Percentiles rank a stretch among this genome's conserved stretches.
Conservation (phyloP, 2,113 vertebrate genomes). For the Epinephelus moara region DNA sequence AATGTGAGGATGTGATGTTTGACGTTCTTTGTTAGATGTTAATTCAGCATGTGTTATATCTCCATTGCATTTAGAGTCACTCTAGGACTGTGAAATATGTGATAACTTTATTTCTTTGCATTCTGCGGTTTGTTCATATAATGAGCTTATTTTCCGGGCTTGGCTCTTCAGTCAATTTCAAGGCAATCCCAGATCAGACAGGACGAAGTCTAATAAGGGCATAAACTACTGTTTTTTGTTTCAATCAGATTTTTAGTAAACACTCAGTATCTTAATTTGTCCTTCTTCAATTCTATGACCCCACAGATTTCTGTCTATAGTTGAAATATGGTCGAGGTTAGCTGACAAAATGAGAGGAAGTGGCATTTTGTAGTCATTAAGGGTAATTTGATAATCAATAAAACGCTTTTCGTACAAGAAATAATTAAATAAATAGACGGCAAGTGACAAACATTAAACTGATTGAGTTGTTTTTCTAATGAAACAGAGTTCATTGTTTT, state of each 20-base stretch:
- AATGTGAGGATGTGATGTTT: background rate
- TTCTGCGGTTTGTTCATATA: background rate
- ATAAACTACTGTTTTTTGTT: too few relatives aligned
- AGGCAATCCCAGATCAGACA: background rate
- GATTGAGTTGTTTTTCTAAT: constrained; percentile 30
- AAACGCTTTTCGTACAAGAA: background rate
- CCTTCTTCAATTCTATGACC: background rate
- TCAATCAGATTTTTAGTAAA: background rate
- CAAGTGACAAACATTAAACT: constrained; percentile 17
- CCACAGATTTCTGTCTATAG: background rate
- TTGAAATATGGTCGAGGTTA: constrained; percentile 4
- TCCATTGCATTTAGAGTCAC: background rate
- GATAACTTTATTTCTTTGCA: background rate
- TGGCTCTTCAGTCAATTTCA: background rate
- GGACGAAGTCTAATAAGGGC: background rate
- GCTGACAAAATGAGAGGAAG: constrained; percentile 1
- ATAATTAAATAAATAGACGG: background rate
- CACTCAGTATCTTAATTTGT: background rate
- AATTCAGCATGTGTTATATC: background rate
- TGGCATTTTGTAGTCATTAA: constrained; percentile 36
- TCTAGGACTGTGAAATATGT: background rate
- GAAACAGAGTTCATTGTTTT: constrained; percentile 8
- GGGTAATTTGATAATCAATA: constrained; percentile 42
- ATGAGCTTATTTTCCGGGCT: background rate
- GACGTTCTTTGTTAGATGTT: background rate